Percentiles rank a stretch among this genome's conserved stretches.
phyloP scores from a whole-genome alignment of 2,113 vertebrate species.

The Apeltes quadracus region DNA sequence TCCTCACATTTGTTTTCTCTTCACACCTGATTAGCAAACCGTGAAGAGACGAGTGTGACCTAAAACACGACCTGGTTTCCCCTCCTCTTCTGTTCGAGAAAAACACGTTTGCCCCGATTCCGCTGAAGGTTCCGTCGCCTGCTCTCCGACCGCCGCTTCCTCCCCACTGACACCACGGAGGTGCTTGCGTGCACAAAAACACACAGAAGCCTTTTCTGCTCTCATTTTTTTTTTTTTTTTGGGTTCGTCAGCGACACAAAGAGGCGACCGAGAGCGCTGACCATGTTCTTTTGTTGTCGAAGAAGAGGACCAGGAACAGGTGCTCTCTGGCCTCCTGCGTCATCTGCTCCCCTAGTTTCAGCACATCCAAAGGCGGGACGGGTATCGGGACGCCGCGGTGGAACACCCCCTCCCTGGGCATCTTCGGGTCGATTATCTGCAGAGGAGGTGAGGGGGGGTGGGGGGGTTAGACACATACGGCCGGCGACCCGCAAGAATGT shows the following conservation, averaged over 20 bases:
- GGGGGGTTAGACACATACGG: not conserved
- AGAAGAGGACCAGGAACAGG: slow-evolving; percentile 98
- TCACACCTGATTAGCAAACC: not conserved
- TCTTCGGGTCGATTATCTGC: slow-evolving; percentile 98
- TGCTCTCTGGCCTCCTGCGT: slow-evolving; percentile 98
- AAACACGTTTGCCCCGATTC: slow-evolving; percentile 63
- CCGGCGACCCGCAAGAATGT: not conserved
- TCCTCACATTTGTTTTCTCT: not conserved
- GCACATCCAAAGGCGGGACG: slow-evolving; percentile 94
- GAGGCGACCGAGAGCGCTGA: slow-evolving; percentile 73
- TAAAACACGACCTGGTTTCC: slow-evolving; percentile 16
- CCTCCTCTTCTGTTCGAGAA: slow-evolving; percentile 28
- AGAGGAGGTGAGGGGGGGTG: not conserved
- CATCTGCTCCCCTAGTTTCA: slow-evolving; percentile 99
- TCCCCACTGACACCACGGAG: slow-evolving; percentile 38
- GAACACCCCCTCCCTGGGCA: slow-evolving; percentile 98
- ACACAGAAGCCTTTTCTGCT: not conserved
- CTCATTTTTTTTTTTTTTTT: slow-evolving; percentile 1
- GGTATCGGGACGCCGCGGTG: slow-evolving; percentile 97
- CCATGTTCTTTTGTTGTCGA: slow-evolving; percentile 99
- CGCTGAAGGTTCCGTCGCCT: slow-evolving; percentile 19
- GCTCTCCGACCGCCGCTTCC: slow-evolving; percentile 7
- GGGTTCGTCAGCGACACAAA: not conserved
- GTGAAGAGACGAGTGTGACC: slow-evolving; percentile 43
- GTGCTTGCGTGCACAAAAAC: slow-evolving; percentile 10